These are phyloP conservation scores for Neodiprion lecontei DNA, from an alignment of 1,140 invertebrate species.

Conservation along the genomic window DNA sequence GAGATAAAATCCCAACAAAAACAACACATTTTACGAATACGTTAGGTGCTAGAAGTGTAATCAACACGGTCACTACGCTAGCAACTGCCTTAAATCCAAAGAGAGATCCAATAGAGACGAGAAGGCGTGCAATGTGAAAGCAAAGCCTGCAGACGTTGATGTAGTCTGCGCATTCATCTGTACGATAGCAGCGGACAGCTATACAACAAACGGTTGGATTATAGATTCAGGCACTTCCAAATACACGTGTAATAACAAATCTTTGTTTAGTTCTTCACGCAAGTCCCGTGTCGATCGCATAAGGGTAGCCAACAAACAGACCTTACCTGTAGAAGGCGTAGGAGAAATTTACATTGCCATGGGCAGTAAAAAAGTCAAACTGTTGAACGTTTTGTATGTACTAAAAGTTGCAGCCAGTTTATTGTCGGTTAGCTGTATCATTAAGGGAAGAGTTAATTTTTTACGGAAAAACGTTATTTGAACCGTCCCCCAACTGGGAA, in stretches of 20 bases:
- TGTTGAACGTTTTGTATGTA: neutral
- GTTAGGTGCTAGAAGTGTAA: neutral
- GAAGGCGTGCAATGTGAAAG: neutral
- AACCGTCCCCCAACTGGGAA: too few relatives aligned
- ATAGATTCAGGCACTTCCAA: conserved; percentile 40
- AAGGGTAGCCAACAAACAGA: conserved; percentile 22
- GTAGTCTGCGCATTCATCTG: neutral
- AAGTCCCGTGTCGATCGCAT: conserved; percentile 18
- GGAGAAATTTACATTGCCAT: conserved; percentile 32
- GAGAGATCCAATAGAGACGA: neutral
- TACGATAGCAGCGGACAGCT: neutral
- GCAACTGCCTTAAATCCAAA: neutral
- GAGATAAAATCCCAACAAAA: neutral
- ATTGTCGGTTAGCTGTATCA: neutral
- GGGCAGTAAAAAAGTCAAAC: conserved; percentile 30
- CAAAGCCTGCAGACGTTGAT: neutral
- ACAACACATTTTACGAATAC: neutral
- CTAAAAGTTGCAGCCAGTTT: neutral
- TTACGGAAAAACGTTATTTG: too few relatives aligned
- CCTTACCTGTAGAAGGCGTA: conserved; percentile 34
- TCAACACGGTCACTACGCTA: neutral
- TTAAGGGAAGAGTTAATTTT: neutral
- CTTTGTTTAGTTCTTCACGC: conserved; percentile 18
- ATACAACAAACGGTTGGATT: conserved; percentile 32
- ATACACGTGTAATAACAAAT: conserved; percentile 34